These are phyloP conservation scores for Tor tambroides DNA, from an alignment of 2,113 vertebrate species.

Conservation along the genomic window DNA sequence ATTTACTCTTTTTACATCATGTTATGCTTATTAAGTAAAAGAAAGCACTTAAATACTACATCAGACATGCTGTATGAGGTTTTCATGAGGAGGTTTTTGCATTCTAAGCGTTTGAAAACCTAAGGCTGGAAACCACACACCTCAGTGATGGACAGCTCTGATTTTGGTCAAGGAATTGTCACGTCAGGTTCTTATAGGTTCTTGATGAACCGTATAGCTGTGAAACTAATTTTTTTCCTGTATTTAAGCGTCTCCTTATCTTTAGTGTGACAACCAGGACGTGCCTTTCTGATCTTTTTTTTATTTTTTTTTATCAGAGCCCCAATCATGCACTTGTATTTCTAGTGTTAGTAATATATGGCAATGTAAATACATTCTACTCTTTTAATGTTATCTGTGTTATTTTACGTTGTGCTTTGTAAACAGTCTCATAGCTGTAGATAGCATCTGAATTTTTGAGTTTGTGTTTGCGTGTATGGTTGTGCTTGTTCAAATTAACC, in stretches of 20 bases:
- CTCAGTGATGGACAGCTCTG: constrained; percentile 20
- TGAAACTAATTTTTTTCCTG: constrained; percentile 63
- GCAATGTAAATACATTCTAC: constrained; percentile 56
- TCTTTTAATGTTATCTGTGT: constrained; percentile 66
- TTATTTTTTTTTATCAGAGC: constrained; percentile 63
- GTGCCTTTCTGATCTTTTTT: constrained; percentile 50
- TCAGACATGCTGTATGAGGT: neutral
- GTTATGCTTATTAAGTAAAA: neutral
- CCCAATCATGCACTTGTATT: constrained; percentile 76
- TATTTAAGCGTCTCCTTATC: constrained; percentile 67
- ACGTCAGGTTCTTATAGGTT: neutral
- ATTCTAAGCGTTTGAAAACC: constrained; percentile 57
- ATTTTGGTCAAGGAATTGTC: constrained; percentile 56
- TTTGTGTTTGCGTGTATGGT: neutral
- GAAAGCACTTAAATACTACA: neutral
- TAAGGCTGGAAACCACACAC: constrained; percentile 50
- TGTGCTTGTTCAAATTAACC: neutral
- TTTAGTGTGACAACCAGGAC: constrained; percentile 46
- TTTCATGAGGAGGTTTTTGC: neutral
- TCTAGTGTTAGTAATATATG: constrained; percentile 67
- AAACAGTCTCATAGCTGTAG: neutral
- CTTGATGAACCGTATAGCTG: constrained; percentile 64
- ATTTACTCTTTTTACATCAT: neutral
- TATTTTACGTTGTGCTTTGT: neutral
- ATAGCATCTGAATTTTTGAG: neutral